Base-by-base conservation (phyloP, 2,113 vertebrate genomes). In the Prolemur simus region DNA sequence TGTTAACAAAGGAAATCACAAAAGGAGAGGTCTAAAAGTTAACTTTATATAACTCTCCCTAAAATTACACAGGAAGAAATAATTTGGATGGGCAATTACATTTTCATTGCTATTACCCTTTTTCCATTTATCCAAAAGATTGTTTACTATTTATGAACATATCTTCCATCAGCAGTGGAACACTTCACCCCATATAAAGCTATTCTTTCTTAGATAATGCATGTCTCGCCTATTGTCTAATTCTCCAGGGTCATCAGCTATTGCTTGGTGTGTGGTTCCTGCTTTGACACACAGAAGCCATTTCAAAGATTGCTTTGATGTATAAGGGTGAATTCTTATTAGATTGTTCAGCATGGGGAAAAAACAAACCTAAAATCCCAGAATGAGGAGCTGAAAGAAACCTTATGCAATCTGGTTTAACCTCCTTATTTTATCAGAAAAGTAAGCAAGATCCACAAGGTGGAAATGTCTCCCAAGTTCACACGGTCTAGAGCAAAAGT, bases 1-100 rank as follows among this genome's bases (percentile, higher is more conserved):
- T 92, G 45, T 84, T 93, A 85, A 84, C 64, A 84, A 92, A 94
- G 68, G 45, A 94, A 83, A 82, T 88, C 76, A 87, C 32, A 68
- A 58, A 94, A 95, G 20, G 12, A 87, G 56, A 87, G 21, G 32
- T 29, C n/a, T 92, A n/a, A 78, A 94, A 63, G 56, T 73, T 73
- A 74, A 78, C 54, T 95, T 93, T 87, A 60, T 45, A 18, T 52
- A 80, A 74, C 47, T 71, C 39, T 25, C 56, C 73, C 80, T 64
- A 71, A 96, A 86, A 90, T 71, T 39, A 47, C 32, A 21, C 25
- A 87, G 47, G 17, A 88, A 47, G 37, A 18, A 81, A 89, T 45
- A 52, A 74, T 88, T 27, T 91, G 37, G 34, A 52, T 68, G 5
- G 39, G 29, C n/a, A 87, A 58, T 90, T 87, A 32, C n/a, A 29